Percentiles rank a stretch among this genome's conserved stretches.
Conservation (phyloP, 2,888 invertebrate species). For the Chromoteleia sp. region DNA sequence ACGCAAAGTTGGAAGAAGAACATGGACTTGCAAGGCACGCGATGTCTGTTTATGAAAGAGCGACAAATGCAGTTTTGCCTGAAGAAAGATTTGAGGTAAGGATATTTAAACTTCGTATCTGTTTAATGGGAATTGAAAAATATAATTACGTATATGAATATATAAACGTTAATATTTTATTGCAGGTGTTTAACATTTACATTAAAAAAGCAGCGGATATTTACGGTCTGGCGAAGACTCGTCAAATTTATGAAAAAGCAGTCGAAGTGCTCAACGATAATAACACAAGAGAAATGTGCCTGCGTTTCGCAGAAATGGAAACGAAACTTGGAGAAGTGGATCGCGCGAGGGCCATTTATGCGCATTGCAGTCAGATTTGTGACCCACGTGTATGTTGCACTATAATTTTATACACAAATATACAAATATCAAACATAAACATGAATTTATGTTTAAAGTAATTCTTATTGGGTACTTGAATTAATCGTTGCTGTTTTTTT, state of each 20-base stretch:
- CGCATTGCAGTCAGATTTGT: slow-evolving; percentile 99
- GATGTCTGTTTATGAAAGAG: slow-evolving; percentile 99
- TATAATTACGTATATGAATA: background rate
- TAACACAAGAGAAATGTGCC: slow-evolving; percentile 97
- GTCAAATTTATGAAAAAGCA: slow-evolving; percentile 99
- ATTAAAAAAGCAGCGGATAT: slow-evolving; percentile 99
- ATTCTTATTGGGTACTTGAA: no score
- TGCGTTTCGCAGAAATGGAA: slow-evolving; percentile 98
- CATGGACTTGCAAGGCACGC: slow-evolving; percentile 98
- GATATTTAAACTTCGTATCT: background rate
- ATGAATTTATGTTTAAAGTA: no score
- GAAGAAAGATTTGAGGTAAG: slow-evolving; percentile 96
- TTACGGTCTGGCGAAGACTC: slow-evolving; percentile 97
- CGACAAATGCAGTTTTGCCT: slow-evolving; percentile 95
- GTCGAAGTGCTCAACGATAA: slow-evolving; percentile 97
- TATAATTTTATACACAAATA: slow-evolving; percentile 2
- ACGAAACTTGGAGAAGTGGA: slow-evolving; percentile 99
- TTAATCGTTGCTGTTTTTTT: no score
- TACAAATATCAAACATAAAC: no score
- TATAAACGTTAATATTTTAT: slow-evolving; percentile 41
- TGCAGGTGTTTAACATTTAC: slow-evolving; percentile 97
- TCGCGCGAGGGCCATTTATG: slow-evolving; percentile 97
- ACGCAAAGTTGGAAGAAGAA: slow-evolving; percentile 99
- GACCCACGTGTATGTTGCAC: slow-evolving; percentile 93
- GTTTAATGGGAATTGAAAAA: no score